Percentiles rank a stretch among this genome's conserved stretches.
These are phyloP conservation scores for Drosophila niveifrons DNA, from an alignment of 2,888 invertebrate species.

Conservation along the genomic window DNA sequence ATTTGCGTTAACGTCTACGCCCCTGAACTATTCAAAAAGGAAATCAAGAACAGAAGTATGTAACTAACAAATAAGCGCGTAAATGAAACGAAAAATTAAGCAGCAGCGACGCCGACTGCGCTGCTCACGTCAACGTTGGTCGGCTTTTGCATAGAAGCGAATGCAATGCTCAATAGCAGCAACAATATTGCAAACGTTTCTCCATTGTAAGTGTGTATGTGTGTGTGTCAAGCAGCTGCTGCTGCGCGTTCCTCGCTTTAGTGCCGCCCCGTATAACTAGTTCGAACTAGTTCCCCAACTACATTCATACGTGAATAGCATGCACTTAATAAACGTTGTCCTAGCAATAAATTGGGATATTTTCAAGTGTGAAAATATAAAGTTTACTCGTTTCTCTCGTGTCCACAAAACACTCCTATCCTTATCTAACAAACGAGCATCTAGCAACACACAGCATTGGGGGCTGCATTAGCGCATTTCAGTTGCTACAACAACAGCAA, in stretches of 20 bases:
- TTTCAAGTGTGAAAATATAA: slow-evolving; percentile 1
- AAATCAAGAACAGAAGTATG: slow-evolving; percentile 59
- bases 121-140: slow-evolving; percentile 30
- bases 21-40: slow-evolving; percentile 51
- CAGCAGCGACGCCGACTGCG: slow-evolving; percentile 21
- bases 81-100: slow-evolving; percentile 62
- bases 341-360: slow-evolving; percentile 21
- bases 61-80: slow-evolving; percentile 58
- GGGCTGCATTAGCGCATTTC: slow-evolving; percentile 35
- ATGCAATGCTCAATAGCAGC: slow-evolving; percentile 52
- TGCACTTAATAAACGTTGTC: slow-evolving; percentile 33
- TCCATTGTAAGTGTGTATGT: slow-evolving; percentile 5
- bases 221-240: slow-evolving; percentile 40
- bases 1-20: slow-evolving; percentile 33
- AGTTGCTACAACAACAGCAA: slow-evolving; percentile 52
- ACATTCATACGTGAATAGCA: slow-evolving; percentile 10
- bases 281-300: slow-evolving; percentile 41
- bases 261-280: slow-evolving; percentile 44
- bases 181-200: slow-evolving; percentile 25
- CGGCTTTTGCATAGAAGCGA: slow-evolving; percentile 67
- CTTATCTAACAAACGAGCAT: slow-evolving; percentile 33
- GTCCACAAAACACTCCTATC: slow-evolving; percentile 19
- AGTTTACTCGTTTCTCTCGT: background rate
- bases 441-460: slow-evolving; percentile 8
- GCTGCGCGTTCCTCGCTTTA: slow-evolving; percentile 43